phyloP scores from a whole-genome alignment of 2,888 invertebrate genomes.

The Xestobium rufovillosum region DNA sequence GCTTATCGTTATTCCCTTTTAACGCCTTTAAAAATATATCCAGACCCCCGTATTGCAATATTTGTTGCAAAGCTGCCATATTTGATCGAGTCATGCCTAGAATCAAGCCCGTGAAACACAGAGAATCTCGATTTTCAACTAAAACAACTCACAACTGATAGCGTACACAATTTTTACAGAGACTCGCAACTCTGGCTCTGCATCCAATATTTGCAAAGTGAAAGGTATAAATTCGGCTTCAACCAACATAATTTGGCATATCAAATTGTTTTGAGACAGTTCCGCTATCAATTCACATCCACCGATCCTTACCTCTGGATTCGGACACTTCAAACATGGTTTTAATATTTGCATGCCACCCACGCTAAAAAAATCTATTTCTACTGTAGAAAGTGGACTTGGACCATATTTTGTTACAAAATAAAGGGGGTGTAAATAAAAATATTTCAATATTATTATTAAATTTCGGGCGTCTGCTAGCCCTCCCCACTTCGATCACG shows the following conservation, averaged over 20 bases:
- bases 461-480: neutral
- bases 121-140: constrained; percentile 1
- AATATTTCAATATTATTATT: constrained; percentile 6
- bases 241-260: constrained; percentile 66
- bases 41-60: constrained; percentile 60
- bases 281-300: constrained; percentile 68
- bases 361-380: constrained; percentile 79
- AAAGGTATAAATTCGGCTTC: constrained; percentile 57
- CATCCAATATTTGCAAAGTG: constrained; percentile 53
- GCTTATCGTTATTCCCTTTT: constrained; percentile 48
- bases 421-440: constrained; percentile 3
- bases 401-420: constrained; percentile 9
- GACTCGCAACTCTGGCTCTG: constrained; percentile 51
- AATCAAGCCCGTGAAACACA: constrained; percentile 19
- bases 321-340: constrained; percentile 55
- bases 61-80: constrained; percentile 51
- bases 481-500: neutral
- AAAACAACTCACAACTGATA: constrained; percentile 60
- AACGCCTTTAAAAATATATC: constrained; percentile 55
- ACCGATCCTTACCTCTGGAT: constrained; percentile 53
- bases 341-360: constrained; percentile 72
- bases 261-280: constrained; percentile 79
- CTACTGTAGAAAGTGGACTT: constrained; percentile 13
- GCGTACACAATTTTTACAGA: constrained; percentile 69
- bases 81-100: constrained; percentile 60